These are phyloP conservation scores for Acanthosepion pharaonis DNA, from an alignment of 2,888 invertebrate species.

Conservation along the genomic window DNA sequence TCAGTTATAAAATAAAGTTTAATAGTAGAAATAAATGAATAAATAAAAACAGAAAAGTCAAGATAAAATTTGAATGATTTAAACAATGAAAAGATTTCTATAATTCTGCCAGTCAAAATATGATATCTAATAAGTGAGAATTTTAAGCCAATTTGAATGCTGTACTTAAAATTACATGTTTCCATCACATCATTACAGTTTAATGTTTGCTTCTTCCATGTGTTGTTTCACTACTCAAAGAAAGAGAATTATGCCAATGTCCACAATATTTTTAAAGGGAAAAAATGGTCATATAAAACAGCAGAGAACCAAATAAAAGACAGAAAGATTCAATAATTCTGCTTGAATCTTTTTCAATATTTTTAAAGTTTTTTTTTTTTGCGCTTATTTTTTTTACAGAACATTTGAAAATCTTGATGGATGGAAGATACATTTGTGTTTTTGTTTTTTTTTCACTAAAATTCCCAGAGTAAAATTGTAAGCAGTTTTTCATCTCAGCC, in stretches of 20 bases:
- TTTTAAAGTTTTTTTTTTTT: neutral
- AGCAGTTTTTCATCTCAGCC: neutral
- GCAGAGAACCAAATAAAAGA: neutral
- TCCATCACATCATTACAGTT: neutral
- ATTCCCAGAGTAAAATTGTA: neutral
- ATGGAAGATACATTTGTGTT: neutral
- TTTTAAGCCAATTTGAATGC: neutral
- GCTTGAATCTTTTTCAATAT: neutral
- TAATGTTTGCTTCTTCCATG: neutral
- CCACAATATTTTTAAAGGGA: neutral
- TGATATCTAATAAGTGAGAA: too few relatives aligned
- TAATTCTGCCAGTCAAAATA: neutral
- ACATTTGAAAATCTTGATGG: neutral
- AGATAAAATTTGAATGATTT: neutral
- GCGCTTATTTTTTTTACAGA: neutral
- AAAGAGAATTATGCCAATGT: neutral
- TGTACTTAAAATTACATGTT: neutral
- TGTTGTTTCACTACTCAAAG: neutral
- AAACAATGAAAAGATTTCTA: neutral
- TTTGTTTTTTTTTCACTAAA: neutral
- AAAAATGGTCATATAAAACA: neutral
- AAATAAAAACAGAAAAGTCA: neutral
- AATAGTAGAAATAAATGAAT: neutral
- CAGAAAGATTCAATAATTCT: neutral
- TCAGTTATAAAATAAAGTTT: neutral